phyloP scores from a whole-genome alignment of 2,888 invertebrate genomes.

The Agriopis marginaria region DNA sequence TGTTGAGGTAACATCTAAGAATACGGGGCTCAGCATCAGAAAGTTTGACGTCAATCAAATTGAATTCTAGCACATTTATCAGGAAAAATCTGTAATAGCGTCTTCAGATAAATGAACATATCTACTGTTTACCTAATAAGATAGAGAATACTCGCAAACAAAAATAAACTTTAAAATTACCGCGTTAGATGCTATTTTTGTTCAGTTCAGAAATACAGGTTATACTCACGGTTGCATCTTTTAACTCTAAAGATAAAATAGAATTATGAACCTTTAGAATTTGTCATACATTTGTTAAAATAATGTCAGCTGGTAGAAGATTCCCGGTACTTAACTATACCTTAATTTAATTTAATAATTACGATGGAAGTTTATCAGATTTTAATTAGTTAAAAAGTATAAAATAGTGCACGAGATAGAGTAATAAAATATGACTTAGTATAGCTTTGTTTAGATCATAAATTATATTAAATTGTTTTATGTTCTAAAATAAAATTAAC shows the following conservation, averaged over 20 bases:
- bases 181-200: neutral
- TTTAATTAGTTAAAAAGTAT: constrained; percentile 16
- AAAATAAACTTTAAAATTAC: neutral
- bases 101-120: constrained; percentile 53
- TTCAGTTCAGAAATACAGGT: constrained; percentile 16
- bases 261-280: constrained; percentile 24
- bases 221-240: neutral
- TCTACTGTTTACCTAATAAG: constrained; percentile 47
- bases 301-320: neutral
- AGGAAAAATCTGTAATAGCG: constrained; percentile 60
- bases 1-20: constrained; percentile 10
- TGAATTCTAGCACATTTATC: constrained; percentile 63
- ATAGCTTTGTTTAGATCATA: neutral
- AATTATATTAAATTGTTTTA: neutral
- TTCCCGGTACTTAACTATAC: constrained; percentile 12
- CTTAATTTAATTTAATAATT: constrained; percentile 20
- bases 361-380: constrained; percentile 21
- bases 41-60: constrained; percentile 65
- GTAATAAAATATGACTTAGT: constrained; percentile 2
- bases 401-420: constrained; percentile 10
- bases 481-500: neutral
- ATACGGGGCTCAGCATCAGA: constrained; percentile 58
- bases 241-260: constrained; percentile 10
- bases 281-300: constrained; percentile 25
- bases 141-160: neutral